These are phyloP conservation scores for Pristionchus mayeri DNA, from an alignment of 2,888 invertebrate species.

Conservation along the genomic window DNA sequence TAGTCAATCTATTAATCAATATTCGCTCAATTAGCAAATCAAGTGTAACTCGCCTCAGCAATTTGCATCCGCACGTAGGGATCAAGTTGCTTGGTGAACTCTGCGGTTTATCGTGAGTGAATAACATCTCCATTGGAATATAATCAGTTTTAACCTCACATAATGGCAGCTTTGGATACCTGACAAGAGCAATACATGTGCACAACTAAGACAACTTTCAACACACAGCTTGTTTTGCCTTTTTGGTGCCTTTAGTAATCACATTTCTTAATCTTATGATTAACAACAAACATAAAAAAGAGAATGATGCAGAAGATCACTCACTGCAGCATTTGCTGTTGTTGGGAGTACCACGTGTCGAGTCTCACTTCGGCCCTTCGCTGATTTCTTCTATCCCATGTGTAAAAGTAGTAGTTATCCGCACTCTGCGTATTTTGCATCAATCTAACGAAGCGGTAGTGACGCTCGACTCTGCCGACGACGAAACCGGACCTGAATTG, in stretches of 20 bases:
- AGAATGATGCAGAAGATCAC: neutral
- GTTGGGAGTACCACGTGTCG: neutral
- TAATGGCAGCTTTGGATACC: slow-evolving; percentile 55
- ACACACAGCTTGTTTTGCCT: no score
- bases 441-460: neutral
- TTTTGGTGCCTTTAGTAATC: neutral
- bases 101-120: slow-evolving; percentile 50
- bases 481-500: neutral
- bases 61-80: slow-evolving; percentile 44
- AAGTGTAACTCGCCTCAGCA: neutral
- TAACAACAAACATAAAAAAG: no score
- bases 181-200: neutral
- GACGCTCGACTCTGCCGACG: neutral
- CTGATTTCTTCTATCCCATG: neutral
- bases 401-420: neutral
- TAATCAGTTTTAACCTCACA: slow-evolving; percentile 44
- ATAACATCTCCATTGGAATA: slow-evolving; percentile 53
- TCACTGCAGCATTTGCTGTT: neutral
- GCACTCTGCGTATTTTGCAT: neutral
- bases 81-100: slow-evolving; percentile 52
- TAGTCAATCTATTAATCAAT: neutral
- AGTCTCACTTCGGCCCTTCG: neutral
- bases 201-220: no score
- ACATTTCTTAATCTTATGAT: neutral
- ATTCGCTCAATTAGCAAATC: neutral